Evolutionary conservation across 2,113 vertebrate genomes (phyloP), one percentile per base, ranked within the genome.

Genomic region (Silurus asotus): DNA sequence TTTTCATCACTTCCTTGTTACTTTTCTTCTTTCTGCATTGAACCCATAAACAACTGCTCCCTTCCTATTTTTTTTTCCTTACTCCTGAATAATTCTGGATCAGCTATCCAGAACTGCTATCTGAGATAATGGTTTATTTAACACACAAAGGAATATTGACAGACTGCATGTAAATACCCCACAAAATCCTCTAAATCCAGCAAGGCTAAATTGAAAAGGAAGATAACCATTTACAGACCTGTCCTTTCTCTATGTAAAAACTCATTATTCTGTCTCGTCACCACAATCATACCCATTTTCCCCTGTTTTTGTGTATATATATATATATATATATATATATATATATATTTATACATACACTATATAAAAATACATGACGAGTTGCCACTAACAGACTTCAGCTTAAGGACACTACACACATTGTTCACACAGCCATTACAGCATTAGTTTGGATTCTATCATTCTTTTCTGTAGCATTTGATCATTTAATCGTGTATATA

Each of bases 361-460:
- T 37, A 37, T 37, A 62, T 74, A 72, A 48, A 53, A 53, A 45
- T 20, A 81, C 77, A 81, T 13, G 14, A 20, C 77, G 49, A 82
- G 79, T 80, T 86, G 65, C 49, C 72, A 85, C 72, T 72, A 25
- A 8, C 11, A 45, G 28, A 76, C 28, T 61, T 62, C 72, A 77
- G 49, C 80, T 86, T 56, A 69, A 25, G 69, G 49, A 78, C 49
- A 77, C 82, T 58, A 55, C 81, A 72, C 84, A 87, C 67, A 86
- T 83, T 51, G 64, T 84, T 82, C 67, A 82, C 88, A 83, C 80
- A 76, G n/a, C 9, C 81, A 89, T 89, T 45, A 78, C 75, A 59
- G 74, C 72, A 65, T 69, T 83, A 51, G 77, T 67, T 83, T 84
- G 67, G 81, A 87, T 87, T 85, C 28, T 85, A 87, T 89, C 75